Conservation (phyloP, 2,113 vertebrate genomes). For the Micronycteris hirsuta region DNA sequence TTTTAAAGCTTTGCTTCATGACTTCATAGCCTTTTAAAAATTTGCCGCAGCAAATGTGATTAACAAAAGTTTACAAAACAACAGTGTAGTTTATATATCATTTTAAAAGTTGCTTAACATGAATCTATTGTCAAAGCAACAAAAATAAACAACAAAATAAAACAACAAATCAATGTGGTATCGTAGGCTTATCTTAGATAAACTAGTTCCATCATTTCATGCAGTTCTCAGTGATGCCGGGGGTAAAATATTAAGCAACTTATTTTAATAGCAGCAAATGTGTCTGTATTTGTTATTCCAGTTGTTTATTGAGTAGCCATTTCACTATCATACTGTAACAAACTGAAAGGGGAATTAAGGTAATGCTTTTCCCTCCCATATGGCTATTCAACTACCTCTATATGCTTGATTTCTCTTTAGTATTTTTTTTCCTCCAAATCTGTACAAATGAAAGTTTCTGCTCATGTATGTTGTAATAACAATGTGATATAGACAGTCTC, state of each 20-base stretch:
- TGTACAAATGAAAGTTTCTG: conserved; percentile 69
- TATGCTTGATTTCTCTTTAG: conserved; percentile 73
- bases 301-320: conserved; percentile 75
- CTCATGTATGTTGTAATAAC: conserved; percentile 76
- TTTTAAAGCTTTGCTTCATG: conserved; percentile 73
- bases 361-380: conserved; percentile 49
- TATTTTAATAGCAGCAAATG: conserved; percentile 65
- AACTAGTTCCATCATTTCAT: conserved; percentile 66
- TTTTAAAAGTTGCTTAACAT: conserved; percentile 61
- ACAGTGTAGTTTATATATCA: conserved; percentile 77
- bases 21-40: conserved; percentile 50
- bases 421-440: conserved; percentile 71
- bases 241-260: conserved; percentile 72
- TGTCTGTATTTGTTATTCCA: conserved; percentile 69
- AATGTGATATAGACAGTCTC: conserved; percentile 75
- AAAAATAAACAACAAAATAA: conserved; percentile 41
- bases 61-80: conserved; percentile 82
- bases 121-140: conserved; percentile 58
- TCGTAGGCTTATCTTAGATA: conserved; percentile 61
- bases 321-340: conserved; percentile 75
- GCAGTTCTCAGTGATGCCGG: conserved; percentile 68
- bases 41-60: conserved; percentile 70
- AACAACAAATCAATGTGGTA: conserved; percentile 65
- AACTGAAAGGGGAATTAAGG: conserved; percentile 78
- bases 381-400: conserved; percentile 83